Percentiles rank a stretch among this genome's conserved stretches.
Evolutionary conservation across 1,140 invertebrate genomes (phyloP).

Genomic region (Atta cephalotes): DNA sequence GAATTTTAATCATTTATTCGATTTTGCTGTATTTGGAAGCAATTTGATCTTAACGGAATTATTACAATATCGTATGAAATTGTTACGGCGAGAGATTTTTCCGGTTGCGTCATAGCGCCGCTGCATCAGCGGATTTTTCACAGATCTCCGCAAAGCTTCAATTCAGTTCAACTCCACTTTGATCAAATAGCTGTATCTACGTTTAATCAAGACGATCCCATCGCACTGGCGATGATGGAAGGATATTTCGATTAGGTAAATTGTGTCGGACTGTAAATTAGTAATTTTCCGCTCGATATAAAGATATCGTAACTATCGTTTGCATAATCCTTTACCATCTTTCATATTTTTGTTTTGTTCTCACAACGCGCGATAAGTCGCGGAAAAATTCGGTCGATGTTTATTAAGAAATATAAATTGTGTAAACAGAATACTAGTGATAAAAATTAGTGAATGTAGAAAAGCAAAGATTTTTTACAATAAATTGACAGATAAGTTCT

Average conservation of each 20-base stretch:
- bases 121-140: slow-evolving; percentile 22
- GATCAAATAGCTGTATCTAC: slow-evolving; percentile 46
- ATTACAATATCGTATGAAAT: not conserved
- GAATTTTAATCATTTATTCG: not conserved
- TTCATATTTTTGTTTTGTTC: slow-evolving; percentile 39
- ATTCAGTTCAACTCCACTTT: slow-evolving; percentile 6
- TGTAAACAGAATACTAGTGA: not conserved
- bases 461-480: not conserved
- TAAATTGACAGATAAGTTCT: not conserved
- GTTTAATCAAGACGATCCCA: slow-evolving; percentile 26
- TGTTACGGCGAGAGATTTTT: not conserved
- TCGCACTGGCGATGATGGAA: not conserved
- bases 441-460: not conserved
- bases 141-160: slow-evolving; percentile 15
- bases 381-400: slow-evolving; percentile 14
- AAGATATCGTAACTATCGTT: slow-evolving; percentile 27
- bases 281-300: slow-evolving; percentile 55
- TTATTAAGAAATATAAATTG: not conserved
- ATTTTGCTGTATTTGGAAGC: not conserved
- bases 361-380: not conserved
- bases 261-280: slow-evolving; percentile 51
- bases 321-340: slow-evolving; percentile 50
- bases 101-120: not conserved
- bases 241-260: slow-evolving; percentile 50
- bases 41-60: not conserved